Evolutionary conservation across 2,797 vertebrate genomes (phyloP).

Genomic region (Tokudaia tokunoshimensis): DNA sequence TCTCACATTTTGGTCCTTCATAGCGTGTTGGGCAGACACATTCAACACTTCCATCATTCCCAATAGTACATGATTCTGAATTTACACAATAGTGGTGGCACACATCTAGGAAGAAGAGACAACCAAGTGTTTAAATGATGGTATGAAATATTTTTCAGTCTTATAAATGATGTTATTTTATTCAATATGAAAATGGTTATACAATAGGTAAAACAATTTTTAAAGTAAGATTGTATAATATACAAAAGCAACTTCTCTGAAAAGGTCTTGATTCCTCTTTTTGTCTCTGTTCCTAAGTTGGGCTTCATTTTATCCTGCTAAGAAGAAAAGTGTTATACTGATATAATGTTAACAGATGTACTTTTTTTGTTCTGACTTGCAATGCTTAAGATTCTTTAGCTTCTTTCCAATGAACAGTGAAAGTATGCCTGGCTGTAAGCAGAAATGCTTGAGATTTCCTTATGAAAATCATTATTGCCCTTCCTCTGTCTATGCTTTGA

Average conservation of each 20-base stretch:
- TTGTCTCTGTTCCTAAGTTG: not conserved
- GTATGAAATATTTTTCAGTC: not conserved
- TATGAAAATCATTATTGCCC: not conserved
- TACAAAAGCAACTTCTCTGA: constrained; percentile 16
- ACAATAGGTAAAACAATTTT: not conserved
- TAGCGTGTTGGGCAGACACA: constrained; percentile 95
- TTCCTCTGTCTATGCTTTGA: not conserved
- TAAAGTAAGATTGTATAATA: not conserved
- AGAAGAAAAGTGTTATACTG: not conserved
- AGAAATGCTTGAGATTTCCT: constrained; percentile 24
- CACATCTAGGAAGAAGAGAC: constrained; percentile 84
- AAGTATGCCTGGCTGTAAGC: not conserved
- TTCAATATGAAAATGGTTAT: not conserved
- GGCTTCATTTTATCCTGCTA: not conserved
- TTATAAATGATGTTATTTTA: not conserved
- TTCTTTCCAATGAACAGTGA: not conserved
- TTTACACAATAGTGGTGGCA: constrained; percentile 97
- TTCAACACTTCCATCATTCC: constrained; percentile 94
- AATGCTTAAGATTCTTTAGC: not conserved
- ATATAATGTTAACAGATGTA: not conserved
- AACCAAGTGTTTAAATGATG: not conserved
- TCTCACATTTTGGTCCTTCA: constrained; percentile 96
- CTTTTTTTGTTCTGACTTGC: not conserved
- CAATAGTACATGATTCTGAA: constrained; percentile 96
- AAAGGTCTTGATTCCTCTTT: not conserved